Base-by-base conservation (phyloP, 2,888 invertebrate species). In the Drosophila siamana region DNA sequence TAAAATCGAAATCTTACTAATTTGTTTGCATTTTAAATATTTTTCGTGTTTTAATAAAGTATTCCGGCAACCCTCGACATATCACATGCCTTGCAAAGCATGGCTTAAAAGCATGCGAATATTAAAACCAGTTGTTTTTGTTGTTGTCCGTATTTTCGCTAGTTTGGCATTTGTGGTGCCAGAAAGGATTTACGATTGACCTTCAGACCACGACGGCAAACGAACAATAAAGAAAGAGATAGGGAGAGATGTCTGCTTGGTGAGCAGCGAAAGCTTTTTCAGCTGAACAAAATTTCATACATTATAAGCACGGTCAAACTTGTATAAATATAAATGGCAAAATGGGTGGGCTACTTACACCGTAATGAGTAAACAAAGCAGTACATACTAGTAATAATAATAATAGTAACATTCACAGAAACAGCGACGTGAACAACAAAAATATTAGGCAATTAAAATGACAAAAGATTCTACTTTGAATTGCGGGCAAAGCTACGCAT, bases 321-420 rank as follows among this genome's bases (percentile, higher is more conserved):
- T 62, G 43, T n/a, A 43, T 59, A 63, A 44, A 65, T 50, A 26
- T 56, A 19, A 62, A 30, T 48, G 43, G 54, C 57, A 61, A 72
- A 79, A 56, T 65, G 48, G 60, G 48, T 79, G 67, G 51, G 44
- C 84, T 68, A 77, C 72, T 80, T 86, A 68, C 69, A 72, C 46
- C 63, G 46, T 84, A 82, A 82, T 83, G 64, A 78, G 82, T 75
- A 72, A 67, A 83, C 83, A 83, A 83, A 68, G 87, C 64, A 40
- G 59, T 43, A 38, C 40, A n/a, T 19, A 19, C 1, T 36, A 36
- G 9, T 54, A 54, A n/a, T 43, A 54, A 44, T 43, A 55, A 56
- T 61, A 59, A 61, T 28, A 61, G 57, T 41, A 61, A 41, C 71
- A 65, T 8, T 8, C 30, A 48, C 19, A 33, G 57, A 47, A 47